Base-by-base conservation (phyloP, 2,113 vertebrate genomes). In the Poicephalus gulielmi region DNA sequence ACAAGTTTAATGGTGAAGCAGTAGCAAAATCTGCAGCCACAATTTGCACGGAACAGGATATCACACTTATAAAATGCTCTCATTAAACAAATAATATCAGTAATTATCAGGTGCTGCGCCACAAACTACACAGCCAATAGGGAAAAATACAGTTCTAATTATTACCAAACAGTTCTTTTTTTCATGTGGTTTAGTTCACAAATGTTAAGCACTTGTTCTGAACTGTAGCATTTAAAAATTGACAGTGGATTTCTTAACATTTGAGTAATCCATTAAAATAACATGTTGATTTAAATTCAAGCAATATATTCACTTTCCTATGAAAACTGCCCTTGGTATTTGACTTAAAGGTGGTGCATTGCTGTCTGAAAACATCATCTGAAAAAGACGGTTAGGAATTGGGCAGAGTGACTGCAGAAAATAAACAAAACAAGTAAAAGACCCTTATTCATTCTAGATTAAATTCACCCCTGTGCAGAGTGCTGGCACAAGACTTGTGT, bases 401-500 rank as follows among this genome's bases (percentile, higher is more conserved):
- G 67, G n/a, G 53, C 79, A 88, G 53, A 85, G 63, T 41, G 49
- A 77, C 70, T 86, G 67, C 11, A 70, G 84, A 92, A 96, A 81
- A 59, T 49, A 96, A 93, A 93, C 41, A 73, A 95, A 91, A 76
- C 57, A 79, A 85, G 71, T 95, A 85, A 91, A 95, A 95, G 70
- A 68, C 44, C 39, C 80, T 90, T 88, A 94, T 92, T 95, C 93
- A 96, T 88, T 83, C 83, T 31, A 39, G 71, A 85, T 86, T 66
- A 86, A 95, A 96, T 77, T 92, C 88, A 70, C 11, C 6, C 71
- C 71, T 94, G 71, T 83, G 60, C 46, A 69, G 85, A 92, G 60
- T 46, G 10, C 75, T 94, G 85, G 87, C 81, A 88, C 43, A 77
- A 55, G 49, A 33, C 43, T 73, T 88, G 64, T 78, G 59, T 88